A percentile compares a stretch with the other conserved stretches of the same genome.
These are phyloP conservation scores for Amphilophus citrinellus DNA, from an alignment of 2,113 vertebrate genomes.

Conservation along the genomic window DNA sequence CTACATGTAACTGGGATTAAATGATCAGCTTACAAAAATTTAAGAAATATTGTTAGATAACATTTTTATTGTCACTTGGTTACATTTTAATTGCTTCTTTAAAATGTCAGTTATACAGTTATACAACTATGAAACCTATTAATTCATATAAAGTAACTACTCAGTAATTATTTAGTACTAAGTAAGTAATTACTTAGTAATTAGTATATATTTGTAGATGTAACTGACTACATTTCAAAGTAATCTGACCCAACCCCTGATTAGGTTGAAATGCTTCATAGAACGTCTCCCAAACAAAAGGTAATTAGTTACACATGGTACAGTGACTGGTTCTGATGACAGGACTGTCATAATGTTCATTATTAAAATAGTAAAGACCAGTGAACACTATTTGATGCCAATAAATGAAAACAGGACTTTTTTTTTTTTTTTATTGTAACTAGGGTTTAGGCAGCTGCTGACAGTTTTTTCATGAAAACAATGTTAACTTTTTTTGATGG, in stretches of 20 bases:
- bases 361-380: not conserved
- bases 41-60: not conserved
- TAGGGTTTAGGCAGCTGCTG: not conserved
- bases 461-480: not conserved
- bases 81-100: not conserved
- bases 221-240: not conserved
- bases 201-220: not conserved
- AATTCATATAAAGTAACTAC: not conserved
- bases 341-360: not conserved
- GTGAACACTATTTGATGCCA: not conserved
- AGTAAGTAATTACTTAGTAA: not conserved
- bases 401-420: not conserved
- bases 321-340: constrained; percentile 12
- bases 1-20: not conserved
- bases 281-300: not conserved
- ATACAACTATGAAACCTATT: not conserved
- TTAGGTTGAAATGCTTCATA: not conserved
- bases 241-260: not conserved
- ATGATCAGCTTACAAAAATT: not conserved
- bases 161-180: not conserved
- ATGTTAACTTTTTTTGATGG: not conserved
- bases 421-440: not conserved
- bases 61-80: not conserved
- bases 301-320: not conserved
- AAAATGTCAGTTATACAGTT: not conserved